These are phyloP conservation scores for Halcyon malimbica DNA, from an alignment of 2,113 vertebrate species.

Conservation along the genomic window DNA sequence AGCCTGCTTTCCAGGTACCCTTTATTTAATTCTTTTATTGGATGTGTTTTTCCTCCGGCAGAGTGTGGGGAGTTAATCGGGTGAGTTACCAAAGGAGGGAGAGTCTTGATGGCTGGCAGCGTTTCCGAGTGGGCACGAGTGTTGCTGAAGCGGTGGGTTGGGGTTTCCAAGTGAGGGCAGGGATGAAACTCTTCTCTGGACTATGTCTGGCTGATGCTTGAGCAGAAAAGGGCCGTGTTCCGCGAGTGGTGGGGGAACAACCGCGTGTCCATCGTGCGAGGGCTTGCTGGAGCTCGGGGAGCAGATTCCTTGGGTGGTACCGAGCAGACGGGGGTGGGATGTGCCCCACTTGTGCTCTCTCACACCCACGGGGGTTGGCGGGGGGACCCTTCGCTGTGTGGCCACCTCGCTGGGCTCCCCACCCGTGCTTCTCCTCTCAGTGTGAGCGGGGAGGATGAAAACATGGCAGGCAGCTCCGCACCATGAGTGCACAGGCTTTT, in stretches of 20 bases:
- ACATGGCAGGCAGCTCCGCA: not conserved
- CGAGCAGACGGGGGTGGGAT: not conserved
- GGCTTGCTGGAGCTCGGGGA: not conserved
- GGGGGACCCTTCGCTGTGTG: not conserved
- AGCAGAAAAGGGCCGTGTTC: not conserved
- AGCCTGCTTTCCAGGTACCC: not conserved
- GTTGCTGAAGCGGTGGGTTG: fast-evolving
- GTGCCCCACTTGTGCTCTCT: not conserved
- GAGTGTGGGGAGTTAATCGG: fast-evolving
- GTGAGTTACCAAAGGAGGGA: fast-evolving
- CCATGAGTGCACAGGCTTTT: not conserved
- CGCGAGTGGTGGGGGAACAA: not conserved
- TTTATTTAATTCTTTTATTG: not conserved
- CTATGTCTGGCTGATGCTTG: fast-evolving
- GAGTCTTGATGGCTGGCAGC: fast-evolving
- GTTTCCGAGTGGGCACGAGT: fast-evolving
- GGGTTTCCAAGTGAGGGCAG: not conserved
- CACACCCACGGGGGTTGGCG: fast-evolving
- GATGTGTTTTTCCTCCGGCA: not conserved
- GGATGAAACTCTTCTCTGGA: fast-evolving
- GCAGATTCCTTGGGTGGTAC: not conserved
- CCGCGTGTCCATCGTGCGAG: fast-evolving
- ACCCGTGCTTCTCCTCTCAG: not conserved
- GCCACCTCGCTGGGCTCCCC: not conserved
- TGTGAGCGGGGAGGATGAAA: not conserved